These are phyloP conservation scores for Pachypanchax playfairii DNA, from an alignment of 2,113 vertebrate genomes.

Conservation along the genomic window DNA sequence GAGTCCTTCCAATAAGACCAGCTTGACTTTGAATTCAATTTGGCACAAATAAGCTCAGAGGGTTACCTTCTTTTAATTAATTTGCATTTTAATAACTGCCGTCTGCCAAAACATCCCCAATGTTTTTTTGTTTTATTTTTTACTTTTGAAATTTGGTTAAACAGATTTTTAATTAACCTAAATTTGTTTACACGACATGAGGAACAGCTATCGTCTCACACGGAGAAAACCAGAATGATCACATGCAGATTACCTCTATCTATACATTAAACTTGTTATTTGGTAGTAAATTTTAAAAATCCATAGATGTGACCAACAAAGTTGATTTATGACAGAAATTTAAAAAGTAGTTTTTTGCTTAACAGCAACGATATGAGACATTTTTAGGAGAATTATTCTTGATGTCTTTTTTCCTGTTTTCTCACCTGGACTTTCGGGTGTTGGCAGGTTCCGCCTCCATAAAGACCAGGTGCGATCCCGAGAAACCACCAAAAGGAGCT, in stretches of 20 bases:
- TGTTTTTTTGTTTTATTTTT: conserved; percentile 29
- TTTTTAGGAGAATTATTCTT: neutral
- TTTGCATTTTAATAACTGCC: conserved; percentile 33
- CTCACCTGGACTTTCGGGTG: conserved; percentile 65
- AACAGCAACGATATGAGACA: neutral
- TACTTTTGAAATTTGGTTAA: conserved; percentile 33
- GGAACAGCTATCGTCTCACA: conserved; percentile 7
- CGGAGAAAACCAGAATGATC: no score
- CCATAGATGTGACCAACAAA: no score
- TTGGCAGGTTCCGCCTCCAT: conserved; percentile 80
- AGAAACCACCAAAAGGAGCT: conserved; percentile 90
- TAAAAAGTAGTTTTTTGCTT: no score
- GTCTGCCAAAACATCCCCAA: conserved; percentile 23
- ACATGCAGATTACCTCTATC: no score
- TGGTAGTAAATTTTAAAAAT: no score
- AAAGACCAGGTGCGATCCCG: conserved; percentile 96
- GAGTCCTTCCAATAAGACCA: conserved; percentile 44
- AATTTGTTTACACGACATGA: conserved; percentile 10
- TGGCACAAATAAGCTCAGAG: conserved; percentile 44
- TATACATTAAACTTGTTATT: no score
- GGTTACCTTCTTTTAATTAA: conserved; percentile 57
- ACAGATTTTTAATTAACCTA: conserved; percentile 43
- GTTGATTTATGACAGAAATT: no score
- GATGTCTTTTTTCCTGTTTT: neutral
- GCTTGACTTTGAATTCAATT: conserved; percentile 47